Percentiles rank a stretch among this genome's conserved stretches.
phyloP scores from a whole-genome alignment of 2,888 invertebrate species.

The Lobophora halterata region DNA sequence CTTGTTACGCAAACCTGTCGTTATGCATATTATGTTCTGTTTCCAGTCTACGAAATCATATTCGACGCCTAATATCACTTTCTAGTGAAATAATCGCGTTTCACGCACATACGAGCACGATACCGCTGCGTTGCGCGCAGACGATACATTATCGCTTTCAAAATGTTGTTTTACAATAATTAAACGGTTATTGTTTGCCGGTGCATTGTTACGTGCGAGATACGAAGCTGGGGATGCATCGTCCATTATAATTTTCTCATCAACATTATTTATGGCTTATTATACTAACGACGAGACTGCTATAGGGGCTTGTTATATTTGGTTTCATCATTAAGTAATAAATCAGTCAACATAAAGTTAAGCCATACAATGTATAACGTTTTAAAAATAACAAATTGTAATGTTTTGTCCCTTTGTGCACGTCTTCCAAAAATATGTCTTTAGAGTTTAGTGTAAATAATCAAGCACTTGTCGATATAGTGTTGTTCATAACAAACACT shows the following conservation, averaged over 20 bases:
- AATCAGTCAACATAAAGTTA: too few species aligned
- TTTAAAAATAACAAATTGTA: too few species aligned
- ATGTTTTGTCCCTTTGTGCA: too few species aligned
- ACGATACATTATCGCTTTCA: conserved; percentile 32
- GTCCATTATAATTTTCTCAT: conserved; percentile 6
- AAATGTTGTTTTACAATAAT: conserved; percentile 25
- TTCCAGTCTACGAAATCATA: conserved; percentile 64
- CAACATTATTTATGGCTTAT: conserved; percentile 4
- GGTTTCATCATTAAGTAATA: too few species aligned
- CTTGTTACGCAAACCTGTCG: conserved; percentile 78
- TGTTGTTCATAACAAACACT: conserved; percentile 4
- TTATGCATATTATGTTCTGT: conserved; percentile 76
- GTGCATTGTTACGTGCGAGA: conserved; percentile 18
- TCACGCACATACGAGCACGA: conserved; percentile 32
- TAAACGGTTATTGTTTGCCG: conserved; percentile 21
- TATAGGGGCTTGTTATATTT: background rate
- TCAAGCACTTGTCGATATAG: conserved; percentile 1
- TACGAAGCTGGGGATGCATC: conserved; percentile 14
- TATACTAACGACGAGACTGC: background rate
- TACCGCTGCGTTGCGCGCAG: conserved; percentile 20
- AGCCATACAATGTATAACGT: too few species aligned
- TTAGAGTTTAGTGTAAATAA: too few species aligned
- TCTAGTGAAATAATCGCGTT: conserved; percentile 57
- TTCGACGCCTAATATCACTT: conserved; percentile 63
- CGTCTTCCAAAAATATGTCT: too few species aligned